phyloP scores from a whole-genome alignment of 2,888 invertebrate species.

The Ctena decussata region DNA sequence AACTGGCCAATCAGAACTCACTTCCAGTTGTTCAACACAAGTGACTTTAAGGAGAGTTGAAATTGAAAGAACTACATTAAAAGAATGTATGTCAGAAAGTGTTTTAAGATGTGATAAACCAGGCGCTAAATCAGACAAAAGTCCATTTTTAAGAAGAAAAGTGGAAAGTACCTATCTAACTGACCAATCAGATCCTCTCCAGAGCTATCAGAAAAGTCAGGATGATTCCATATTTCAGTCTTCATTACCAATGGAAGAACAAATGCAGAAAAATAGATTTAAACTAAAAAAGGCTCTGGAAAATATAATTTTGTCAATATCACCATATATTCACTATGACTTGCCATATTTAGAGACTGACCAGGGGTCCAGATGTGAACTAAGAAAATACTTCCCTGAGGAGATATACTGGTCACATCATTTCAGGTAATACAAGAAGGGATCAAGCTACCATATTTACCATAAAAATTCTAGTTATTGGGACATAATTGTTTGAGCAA shows the following conservation, averaged over 20 bases:
- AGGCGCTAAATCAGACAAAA: constrained; percentile 21
- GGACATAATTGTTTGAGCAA: no score
- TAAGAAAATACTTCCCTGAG: constrained; percentile 92
- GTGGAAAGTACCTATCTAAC: constrained; percentile 65
- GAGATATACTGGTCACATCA: constrained; percentile 91
- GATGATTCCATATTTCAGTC: constrained; percentile 85
- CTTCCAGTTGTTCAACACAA: neutral
- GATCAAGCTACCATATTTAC: no score
- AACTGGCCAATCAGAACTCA: neutral
- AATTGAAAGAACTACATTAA: neutral
- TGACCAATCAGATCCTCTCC: constrained; percentile 91
- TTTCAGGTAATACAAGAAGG: constrained; percentile 65
- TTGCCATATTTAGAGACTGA: constrained; percentile 96
- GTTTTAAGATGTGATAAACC: neutral
- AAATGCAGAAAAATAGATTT: constrained; percentile 66
- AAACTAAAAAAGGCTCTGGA: constrained; percentile 92
- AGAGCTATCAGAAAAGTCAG: constrained; percentile 88
- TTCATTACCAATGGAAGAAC: constrained; percentile 71
- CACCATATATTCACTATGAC: constrained; percentile 94
- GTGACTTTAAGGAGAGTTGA: neutral
- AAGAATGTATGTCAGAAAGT: neutral
- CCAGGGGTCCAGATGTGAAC: constrained; percentile 91
- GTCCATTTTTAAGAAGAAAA: constrained; percentile 26
- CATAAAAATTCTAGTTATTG: no score
- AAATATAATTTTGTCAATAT: constrained; percentile 93